Evolutionary conservation across 2,888 invertebrate genomes (phyloP).

Genomic region (Trissolcus brochymenae): DNA sequence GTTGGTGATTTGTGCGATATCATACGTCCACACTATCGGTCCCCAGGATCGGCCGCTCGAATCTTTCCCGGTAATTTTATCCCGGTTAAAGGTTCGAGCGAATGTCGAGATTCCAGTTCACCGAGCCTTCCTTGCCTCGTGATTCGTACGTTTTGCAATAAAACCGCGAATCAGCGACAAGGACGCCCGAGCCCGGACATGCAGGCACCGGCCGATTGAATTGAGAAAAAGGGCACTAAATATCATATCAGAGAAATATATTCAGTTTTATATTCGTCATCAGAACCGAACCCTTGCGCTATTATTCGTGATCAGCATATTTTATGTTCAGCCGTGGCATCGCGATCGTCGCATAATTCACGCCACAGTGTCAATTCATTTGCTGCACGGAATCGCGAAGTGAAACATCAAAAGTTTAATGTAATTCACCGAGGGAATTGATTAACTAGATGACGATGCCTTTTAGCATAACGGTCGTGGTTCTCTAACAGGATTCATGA

Average conservation of each 20-base stretch:
- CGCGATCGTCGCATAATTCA: slow-evolving; percentile 37
- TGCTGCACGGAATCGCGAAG: slow-evolving; percentile 31
- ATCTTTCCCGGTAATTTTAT: slow-evolving; percentile 68
- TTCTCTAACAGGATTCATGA: slow-evolving; percentile 49
- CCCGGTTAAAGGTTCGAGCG: slow-evolving; percentile 66
- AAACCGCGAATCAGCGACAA: slow-evolving; percentile 56
- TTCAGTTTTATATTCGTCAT: slow-evolving; percentile 28
- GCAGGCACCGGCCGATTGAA: slow-evolving; percentile 46
- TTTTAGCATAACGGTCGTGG: slow-evolving; percentile 60
- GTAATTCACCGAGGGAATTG: slow-evolving; percentile 60
- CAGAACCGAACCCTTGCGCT: neutral
- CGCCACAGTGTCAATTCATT: slow-evolving; percentile 34
- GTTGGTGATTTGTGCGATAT: slow-evolving; percentile 71
- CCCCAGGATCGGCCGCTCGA: slow-evolving; percentile 68
- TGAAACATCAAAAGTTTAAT: slow-evolving; percentile 49
- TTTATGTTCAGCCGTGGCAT: neutral
- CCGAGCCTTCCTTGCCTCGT: slow-evolving; percentile 39
- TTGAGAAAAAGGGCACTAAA: slow-evolving; percentile 45
- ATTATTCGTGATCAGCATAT: neutral
- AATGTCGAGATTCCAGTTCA: slow-evolving; percentile 62
- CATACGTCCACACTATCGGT: slow-evolving; percentile 67
- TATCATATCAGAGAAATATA: slow-evolving; percentile 47
- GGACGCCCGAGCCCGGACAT: slow-evolving; percentile 31
- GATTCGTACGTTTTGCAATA: slow-evolving; percentile 51
- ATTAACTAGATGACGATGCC: slow-evolving; percentile 66